Evolutionary conservation across 2,113 vertebrate genomes (phyloP).

Genomic region (Triplophysa rosa): DNA sequence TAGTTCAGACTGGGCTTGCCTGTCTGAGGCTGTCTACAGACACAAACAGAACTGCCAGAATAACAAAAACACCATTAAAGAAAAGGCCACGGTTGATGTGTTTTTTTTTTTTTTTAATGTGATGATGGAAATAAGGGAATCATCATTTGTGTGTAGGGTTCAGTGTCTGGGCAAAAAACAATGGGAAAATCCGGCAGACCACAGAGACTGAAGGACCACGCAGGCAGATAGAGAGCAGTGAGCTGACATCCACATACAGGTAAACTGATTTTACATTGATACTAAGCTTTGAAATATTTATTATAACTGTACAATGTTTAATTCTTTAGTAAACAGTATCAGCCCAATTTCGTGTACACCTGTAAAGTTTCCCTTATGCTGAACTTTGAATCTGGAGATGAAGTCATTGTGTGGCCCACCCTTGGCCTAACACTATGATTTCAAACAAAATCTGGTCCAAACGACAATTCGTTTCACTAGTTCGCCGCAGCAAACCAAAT

Average conservation of each 20-base stretch:
- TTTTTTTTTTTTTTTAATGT: conserved; percentile 67
- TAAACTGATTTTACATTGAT: not conserved
- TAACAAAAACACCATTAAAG: conserved; percentile 66
- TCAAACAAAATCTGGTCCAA: no score
- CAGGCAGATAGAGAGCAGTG: conserved; percentile 11
- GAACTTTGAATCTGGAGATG: not conserved
- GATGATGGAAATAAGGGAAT: conserved; percentile 78
- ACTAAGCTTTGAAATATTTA: not conserved
- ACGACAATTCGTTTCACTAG: no score
- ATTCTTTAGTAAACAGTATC: not conserved
- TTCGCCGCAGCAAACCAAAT: no score
- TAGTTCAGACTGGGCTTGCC: conserved; percentile 53
- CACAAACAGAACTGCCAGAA: conserved; percentile 38
- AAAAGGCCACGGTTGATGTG: conserved; percentile 64
- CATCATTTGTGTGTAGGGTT: conserved; percentile 66
- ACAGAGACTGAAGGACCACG: conserved; percentile 28
- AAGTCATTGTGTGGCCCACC: not conserved
- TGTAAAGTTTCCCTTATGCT: not conserved
- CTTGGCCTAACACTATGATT: conserved; percentile 10
- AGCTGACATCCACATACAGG: not conserved
- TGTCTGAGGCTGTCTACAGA: conserved; percentile 54
- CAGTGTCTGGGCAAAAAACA: conserved; percentile 44
- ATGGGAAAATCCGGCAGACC: conserved; percentile 47
- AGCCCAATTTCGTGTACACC: not conserved
- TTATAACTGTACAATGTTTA: not conserved